Evolutionary conservation across 2,797 vertebrate genomes (phyloP), one percentile per base, ranked within the genome.

Genomic region (Heteromormyrus szaboi): DNA sequence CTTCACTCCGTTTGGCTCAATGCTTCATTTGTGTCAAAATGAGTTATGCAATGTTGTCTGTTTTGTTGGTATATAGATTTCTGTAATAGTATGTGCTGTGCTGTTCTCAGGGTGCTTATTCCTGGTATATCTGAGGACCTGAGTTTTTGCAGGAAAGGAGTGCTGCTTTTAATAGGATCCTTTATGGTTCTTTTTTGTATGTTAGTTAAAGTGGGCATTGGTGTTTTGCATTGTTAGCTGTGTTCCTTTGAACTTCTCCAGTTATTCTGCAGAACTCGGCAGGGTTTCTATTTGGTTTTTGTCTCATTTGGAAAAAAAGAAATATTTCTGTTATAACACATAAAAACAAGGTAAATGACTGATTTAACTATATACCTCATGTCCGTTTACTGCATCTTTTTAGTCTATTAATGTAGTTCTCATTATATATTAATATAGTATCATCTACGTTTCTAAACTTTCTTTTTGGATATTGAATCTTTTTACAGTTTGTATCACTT

Each of bases 191-290:
- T 83, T 83, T 19, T 46, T 46, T 83, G 79, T n/a, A 83, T 50
- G 79, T 83, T 48, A 19, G 4, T 76, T 83, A 83, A 48, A 83
- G 79, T 83, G 79, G 79, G 41, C 37, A 83, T 83, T 83, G 79
- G 19, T 83, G 79, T 41, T 22, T 22, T 50, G 37, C 79, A 83
- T 83, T 46, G 41, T 50, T 46, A 83, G 79, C 44, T 46, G 41
- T 83, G 14, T 48, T 83, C 79, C 41, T 46, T 46, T 83, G 79
- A 46, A 83, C 79, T 83, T 8, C 8, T 41, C 14, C 33, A 83
- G 3, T 83, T 83, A 83, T 48, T 48, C 37, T 83, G 41, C 79
- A 48, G 41, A 83, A 22, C 44, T 48, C 79, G 0, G 44, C 19
- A 83, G 79, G 44, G 79, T 83, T 81, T 81, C 76, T 17, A 81